Base-by-base conservation (phyloP, 2,113 vertebrate species). In the Argyrosomus japonicus region DNA sequence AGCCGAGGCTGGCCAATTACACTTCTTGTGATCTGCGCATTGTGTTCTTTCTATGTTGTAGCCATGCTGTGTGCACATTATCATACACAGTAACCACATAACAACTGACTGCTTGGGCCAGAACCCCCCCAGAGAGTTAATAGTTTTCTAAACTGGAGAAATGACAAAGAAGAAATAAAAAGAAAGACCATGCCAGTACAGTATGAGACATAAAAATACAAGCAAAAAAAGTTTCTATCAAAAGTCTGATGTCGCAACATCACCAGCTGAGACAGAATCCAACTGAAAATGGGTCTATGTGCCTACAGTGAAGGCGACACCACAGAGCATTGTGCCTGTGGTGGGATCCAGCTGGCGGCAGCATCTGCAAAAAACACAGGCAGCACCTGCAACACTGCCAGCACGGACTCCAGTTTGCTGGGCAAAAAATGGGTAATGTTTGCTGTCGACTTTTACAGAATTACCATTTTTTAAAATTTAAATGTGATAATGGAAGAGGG, bases 311-410 rank as follows among this genome's bases (percentile, higher is more conserved):
- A 25, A 53, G 15, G n/a, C 69, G 61, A 72, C 48, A 25, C 19
- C 57, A 36, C 64, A 5, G 67, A 62, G 60, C 29, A 10, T 19
- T 9, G 32, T 23, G 54, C 5, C 56, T 47, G 72, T 36, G 2
- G n/a, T 4, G 9, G 70, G 13, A 67, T 75, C 63, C 64, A 58
- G 47, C 64, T 60, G 48, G 56, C n/a, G 3, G 36, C 69, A 23
- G 25, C 75, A 56, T 68, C 75, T 68, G 82, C 75, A 40, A 68
- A 14, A 25, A 64, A 32, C 51, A 60, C 60, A 32, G 29, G 32
- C 63, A n/a, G 45, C 57, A 47, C 19, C 67, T 50, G 40, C 54
- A 54, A 9, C 25, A 5, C 40, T 36, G 81, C 48, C 71, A 77
- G n/a, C 68, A 25, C 13, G 53, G 67, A 17, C 14, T 50, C 68